These are phyloP conservation scores for Aricia agestis DNA, from an alignment of 1,140 invertebrate genomes.

Conservation along the genomic window DNA sequence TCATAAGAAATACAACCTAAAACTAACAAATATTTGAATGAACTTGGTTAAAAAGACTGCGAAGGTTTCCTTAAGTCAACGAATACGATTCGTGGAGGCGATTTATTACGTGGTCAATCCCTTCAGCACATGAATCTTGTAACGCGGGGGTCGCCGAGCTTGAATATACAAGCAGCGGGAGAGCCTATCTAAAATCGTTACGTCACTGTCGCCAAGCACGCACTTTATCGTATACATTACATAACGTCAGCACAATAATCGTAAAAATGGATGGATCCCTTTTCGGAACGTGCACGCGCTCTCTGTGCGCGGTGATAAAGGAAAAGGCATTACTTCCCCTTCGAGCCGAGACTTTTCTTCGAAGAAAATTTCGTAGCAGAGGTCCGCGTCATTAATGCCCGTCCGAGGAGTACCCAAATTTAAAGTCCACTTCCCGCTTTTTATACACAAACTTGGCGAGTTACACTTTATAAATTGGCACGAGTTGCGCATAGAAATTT, in stretches of 20 bases:
- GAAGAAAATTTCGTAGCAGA: constrained; percentile 48
- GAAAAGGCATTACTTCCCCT: constrained; percentile 72
- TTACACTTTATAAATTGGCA: constrained; percentile 13
- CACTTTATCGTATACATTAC: not conserved
- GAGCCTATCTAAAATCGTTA: not conserved
- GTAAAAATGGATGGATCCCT: constrained; percentile 61
- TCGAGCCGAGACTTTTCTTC: constrained; percentile 29
- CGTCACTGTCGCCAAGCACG: not conserved
- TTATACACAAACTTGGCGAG: constrained; percentile 38
- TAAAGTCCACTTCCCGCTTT: constrained; percentile 59
- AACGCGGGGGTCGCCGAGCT: not conserved
- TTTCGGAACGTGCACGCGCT: constrained; percentile 61
- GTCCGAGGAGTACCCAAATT: constrained; percentile 54
- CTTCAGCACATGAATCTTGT: not conserved
- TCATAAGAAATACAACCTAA: too few species aligned
- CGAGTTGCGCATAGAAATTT: constrained; percentile 4
- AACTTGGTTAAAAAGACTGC: too few species aligned
- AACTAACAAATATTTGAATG: too few species aligned
- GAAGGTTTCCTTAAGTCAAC: not conserved
- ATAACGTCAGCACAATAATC: constrained; percentile 58
- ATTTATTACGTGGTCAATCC: not conserved
- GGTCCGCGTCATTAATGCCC: constrained; percentile 59
- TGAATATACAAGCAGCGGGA: not conserved
- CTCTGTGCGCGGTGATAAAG: constrained; percentile 65
- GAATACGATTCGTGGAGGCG: not conserved